Conservation (phyloP, 1,140 invertebrate genomes). For the Dreissena polymorpha region DNA sequence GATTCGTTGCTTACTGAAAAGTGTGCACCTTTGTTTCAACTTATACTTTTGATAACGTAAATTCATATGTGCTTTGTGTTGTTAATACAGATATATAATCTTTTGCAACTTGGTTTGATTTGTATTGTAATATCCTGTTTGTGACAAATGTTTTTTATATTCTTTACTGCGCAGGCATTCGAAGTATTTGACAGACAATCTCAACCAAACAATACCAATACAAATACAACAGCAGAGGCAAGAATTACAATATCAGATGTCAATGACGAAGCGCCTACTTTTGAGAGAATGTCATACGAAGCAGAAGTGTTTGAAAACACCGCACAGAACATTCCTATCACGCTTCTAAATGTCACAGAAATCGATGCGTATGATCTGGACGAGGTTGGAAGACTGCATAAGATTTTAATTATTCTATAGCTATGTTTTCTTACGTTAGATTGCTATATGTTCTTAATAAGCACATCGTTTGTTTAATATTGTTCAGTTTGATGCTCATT, state of each 20-base stretch:
- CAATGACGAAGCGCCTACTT: conserved; percentile 23
- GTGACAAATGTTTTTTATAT: not conserved
- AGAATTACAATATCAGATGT: conserved; percentile 30
- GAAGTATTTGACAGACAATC: not conserved
- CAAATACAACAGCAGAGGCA: conserved; percentile 13
- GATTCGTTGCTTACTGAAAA: no score
- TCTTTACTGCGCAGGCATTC: not conserved
- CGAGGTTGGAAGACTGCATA: not conserved
- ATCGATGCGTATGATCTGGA: conserved; percentile 17
- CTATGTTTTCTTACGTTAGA: no score
- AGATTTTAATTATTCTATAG: no score
- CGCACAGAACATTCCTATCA: conserved; percentile 30
- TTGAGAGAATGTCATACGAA: conserved; percentile 2
- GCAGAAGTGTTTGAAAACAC: conserved; percentile 30
- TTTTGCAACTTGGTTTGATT: no score
- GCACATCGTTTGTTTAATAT: no score
- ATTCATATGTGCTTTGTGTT: no score
- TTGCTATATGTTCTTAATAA: no score
- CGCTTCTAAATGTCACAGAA: not conserved
- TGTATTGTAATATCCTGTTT: not conserved
- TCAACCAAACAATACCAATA: not conserved
- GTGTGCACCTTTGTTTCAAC: no score
- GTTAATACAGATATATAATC: no score
- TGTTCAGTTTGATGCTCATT: no score
- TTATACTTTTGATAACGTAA: no score